A percentile compares a stretch with the other conserved stretches of the same genome.
These are phyloP conservation scores for Chloropsis cyanopogon DNA, from an alignment of 2,113 vertebrate species.

Conservation along the genomic window DNA sequence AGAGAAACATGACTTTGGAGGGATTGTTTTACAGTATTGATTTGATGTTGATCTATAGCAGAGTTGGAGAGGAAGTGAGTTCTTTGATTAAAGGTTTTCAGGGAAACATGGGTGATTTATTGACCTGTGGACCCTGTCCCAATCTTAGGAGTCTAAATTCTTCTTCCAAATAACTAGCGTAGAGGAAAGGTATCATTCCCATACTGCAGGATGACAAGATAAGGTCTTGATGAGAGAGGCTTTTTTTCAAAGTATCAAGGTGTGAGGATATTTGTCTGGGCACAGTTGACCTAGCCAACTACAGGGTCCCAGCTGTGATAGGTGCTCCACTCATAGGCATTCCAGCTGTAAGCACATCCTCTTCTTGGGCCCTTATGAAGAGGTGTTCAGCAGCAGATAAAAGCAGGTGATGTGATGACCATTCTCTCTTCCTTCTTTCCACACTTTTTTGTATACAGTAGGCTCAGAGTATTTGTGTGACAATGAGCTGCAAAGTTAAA, in stretches of 20 bases:
- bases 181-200: not conserved
- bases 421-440: not conserved
- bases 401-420: not conserved
- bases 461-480: not conserved
- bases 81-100: not conserved
- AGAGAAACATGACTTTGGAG: not conserved
- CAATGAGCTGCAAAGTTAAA: not conserved
- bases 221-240: not conserved
- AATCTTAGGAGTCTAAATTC: not conserved
- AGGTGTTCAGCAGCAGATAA: not conserved
- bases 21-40: not conserved
- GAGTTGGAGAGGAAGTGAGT: rapidly evolving
- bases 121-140: not conserved
- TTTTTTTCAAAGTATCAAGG: not conserved
- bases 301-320: not conserved
- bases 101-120: not conserved
- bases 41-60: not conserved
- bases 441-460: not conserved
- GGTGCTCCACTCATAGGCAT: rapidly evolving
- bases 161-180: not conserved
- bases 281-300: not conserved
- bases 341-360: not conserved
- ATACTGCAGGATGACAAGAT: not conserved
- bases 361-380: not conserved
- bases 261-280: not conserved